These are phyloP conservation scores for Casuarius casuarius DNA, from an alignment of 2,113 vertebrate species.

Conservation along the genomic window DNA sequence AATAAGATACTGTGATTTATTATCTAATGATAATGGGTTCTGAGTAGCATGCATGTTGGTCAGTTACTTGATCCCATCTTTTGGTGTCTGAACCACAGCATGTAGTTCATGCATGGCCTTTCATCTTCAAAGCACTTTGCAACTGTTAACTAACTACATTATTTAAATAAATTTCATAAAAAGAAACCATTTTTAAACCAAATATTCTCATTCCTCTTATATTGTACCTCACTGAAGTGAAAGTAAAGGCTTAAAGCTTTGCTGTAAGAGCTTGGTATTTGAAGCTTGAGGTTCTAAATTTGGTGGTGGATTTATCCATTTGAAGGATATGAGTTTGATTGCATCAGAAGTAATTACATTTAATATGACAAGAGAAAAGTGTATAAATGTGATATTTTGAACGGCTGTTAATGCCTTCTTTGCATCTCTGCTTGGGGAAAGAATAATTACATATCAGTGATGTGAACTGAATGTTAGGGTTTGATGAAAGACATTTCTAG, in stretches of 20 bases:
- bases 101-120: neutral
- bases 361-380: constrained; percentile 51
- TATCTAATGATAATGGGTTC: neutral
- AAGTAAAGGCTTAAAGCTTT: constrained; percentile 19
- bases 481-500: neutral
- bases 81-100: neutral
- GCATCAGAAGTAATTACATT: constrained; percentile 63
- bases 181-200: neutral
- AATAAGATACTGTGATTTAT: neutral
- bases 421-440: constrained; percentile 38
- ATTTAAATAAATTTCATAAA: neutral
- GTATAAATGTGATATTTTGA: constrained; percentile 43
- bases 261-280: neutral
- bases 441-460: constrained; percentile 22
- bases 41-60: neutral
- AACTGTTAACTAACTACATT: neutral
- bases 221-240: neutral
- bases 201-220: neutral
- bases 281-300: constrained; percentile 33
- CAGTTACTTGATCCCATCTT: neutral
- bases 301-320: constrained; percentile 35
- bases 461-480: constrained; percentile 13
- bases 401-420: constrained; percentile 25
- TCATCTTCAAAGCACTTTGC: neutral
- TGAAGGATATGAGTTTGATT: constrained; percentile 39